Evolutionary conservation across 2,888 invertebrate species (phyloP), one percentile per base, ranked within the genome.

Genomic region (Cephus sareptanus): DNA sequence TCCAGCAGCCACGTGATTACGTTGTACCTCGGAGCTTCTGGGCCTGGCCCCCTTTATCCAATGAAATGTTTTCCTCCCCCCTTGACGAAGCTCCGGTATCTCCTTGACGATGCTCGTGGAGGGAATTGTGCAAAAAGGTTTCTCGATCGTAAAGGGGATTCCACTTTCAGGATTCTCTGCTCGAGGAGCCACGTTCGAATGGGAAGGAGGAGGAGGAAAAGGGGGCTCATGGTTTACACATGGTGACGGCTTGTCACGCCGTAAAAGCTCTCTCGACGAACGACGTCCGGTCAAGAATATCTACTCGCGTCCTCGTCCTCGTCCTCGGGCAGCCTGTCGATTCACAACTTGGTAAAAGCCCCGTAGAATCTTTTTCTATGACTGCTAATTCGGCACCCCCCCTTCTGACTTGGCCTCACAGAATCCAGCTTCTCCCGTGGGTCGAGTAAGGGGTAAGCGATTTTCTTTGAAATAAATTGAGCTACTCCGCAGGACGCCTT

Each of bases 181-280:
- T 33, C 35, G 74, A 35, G 74, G 9, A 34, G 11, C 13, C 40
- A 40, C 40, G 40, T 68, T 75, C 68, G 1, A 11, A 11, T 69
- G 30, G 69, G 23, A 68, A 56, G 35, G 75, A 69, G 79, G 76
- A 68, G 37, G 75, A 69, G 79, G 69, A 69, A 79, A 82, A 85
- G 84, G 30, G 35, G 81, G 80, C 87, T 90, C 89, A 88, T 89
- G 89, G 87, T 90, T 90, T 88, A 89, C 89, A 86, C 88, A 90
- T 90, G 84, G 85, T 80, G 84, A 85, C 82, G 86, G 83, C 83
- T 87, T 84, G 86, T 86, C 87, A 85, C 81, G 76, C 83, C 86
- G 85, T 88, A 86, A 89, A 89, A 89, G 88, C 88, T 85, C 81
- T 85, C 77, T 75, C 74, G 80, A 81, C 84, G 83, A 86, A 86